A percentile compares a stretch with the other conserved stretches of the same genome.
phyloP scores from a whole-genome alignment of 2,113 vertebrate genomes.

The Scopus umbretta region DNA sequence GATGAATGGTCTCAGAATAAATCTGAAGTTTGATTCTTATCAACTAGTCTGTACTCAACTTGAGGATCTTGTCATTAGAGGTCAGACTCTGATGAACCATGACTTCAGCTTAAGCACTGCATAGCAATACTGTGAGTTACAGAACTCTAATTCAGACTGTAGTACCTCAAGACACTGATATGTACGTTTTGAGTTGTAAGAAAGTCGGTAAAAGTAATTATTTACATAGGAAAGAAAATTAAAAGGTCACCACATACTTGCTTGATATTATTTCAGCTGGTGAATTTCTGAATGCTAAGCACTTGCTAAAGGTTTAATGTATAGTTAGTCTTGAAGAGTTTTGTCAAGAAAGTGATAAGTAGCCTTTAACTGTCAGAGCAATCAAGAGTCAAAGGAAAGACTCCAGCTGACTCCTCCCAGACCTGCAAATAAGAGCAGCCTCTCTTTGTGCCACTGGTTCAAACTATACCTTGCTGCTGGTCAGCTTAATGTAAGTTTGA shows the following conservation, averaged over 20 bases:
- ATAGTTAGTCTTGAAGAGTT: neutral
- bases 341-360: slow-evolving; percentile 18
- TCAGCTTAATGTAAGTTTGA: neutral
- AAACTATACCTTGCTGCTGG: neutral
- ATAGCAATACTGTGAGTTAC: neutral
- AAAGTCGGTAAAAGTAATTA: neutral
- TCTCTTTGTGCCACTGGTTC: neutral
- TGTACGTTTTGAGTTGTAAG: neutral
- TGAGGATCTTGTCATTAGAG: neutral
- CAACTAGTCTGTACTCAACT: neutral
- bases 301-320: neutral
- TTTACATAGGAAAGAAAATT: neutral
- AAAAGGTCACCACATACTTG: neutral
- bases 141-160: neutral
- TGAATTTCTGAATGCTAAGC: slow-evolving; percentile 22
- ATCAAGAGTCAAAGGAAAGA: neutral
- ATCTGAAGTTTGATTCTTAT: neutral
- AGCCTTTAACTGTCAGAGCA: neutral
- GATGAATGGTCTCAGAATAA: neutral
- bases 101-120: neutral
- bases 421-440: neutral
- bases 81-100: neutral
- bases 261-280: slow-evolving; percentile 21
- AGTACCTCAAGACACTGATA: neutral
- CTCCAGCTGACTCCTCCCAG: neutral